Evolutionary conservation across 2,797 vertebrate species (phyloP).

Genomic region (Anableps anableps): DNA sequence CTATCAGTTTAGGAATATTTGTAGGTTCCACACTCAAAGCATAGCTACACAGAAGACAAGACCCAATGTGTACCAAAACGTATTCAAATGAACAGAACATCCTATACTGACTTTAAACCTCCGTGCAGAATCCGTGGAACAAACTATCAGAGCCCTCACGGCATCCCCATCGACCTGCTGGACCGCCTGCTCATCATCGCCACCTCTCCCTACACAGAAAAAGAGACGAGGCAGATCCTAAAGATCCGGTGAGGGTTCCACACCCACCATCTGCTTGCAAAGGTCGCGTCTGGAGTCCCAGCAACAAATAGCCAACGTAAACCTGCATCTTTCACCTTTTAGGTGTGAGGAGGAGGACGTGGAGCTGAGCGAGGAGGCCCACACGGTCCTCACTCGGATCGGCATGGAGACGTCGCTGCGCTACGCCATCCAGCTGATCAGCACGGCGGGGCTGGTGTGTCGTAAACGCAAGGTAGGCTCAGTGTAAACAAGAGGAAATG

Average conservation of each 20-base stretch:
- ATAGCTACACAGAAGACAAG: background rate
- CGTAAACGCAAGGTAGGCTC: slow-evolving; percentile 89
- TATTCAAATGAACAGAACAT: background rate
- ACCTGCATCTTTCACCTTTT: slow-evolving; percentile 12
- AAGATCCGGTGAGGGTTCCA: slow-evolving; percentile 86
- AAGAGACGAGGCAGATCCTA: slow-evolving; percentile 94
- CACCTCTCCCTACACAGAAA: slow-evolving; percentile 92
- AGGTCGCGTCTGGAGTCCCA: background rate
- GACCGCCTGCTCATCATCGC: slow-evolving; percentile 93
- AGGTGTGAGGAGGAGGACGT: slow-evolving; percentile 98
- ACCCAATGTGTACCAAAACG: background rate
- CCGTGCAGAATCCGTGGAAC: slow-evolving; percentile 90
- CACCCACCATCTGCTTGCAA: rapidly evolving
- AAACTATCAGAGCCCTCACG: slow-evolving; percentile 94
- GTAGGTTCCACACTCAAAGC: background rate
- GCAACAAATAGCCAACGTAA: rapidly evolving
- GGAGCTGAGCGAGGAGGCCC: slow-evolving; percentile 93
- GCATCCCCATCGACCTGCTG: slow-evolving; percentile 92
- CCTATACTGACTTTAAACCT: background rate
- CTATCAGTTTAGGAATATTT: background rate
- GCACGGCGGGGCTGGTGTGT: slow-evolving; percentile 91
- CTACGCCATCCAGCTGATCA: slow-evolving; percentile 96
- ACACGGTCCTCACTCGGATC: slow-evolving; percentile 92
- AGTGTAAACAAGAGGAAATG: background rate
- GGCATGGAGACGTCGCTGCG: slow-evolving; percentile 93